Evolutionary conservation across 2,113 vertebrate species (phyloP), one percentile per base, ranked within the genome.

Genomic region (Bettongia penicillata): DNA sequence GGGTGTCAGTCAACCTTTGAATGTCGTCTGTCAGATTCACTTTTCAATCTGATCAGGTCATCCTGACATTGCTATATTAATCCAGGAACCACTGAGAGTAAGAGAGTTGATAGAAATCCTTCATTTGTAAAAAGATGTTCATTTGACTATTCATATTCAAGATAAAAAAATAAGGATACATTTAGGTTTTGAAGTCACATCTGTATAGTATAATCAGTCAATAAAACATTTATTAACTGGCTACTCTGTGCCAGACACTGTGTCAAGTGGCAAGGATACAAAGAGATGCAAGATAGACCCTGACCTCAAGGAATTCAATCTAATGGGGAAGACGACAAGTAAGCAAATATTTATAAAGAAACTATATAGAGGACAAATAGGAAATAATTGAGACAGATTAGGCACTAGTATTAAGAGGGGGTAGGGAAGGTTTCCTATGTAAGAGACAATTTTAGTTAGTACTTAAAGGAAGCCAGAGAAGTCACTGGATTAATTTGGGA

Each of bases 1-100:
- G 93, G 90, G 50, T 92, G 89, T 1, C 31, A 77, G 11, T 94
- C 90, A 92, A 53, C 24, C 48, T 91, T n/a, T 90, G 90, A 90
- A 14, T 89, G 91, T 25, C 50, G 94, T 12, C 19, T 53, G 24
- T 12, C 24, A 6, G 0, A 10, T 9, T 96, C n/a, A 90, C 1
- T 49, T 5, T 37, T 43, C 19, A 49, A 0, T 10, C 12, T 53
- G 12, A 31, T 11, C 24, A 48, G 11, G 37, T 49, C 24, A 31
- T 53, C 22, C 53, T 77, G 10, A 11, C 26, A 24, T 11, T 19
- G 28, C 7, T 90, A 51, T 94, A 24, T 89, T 49, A 94, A 53
- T 50, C 7, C 28, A 55, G 53, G 4, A 53, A 89, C n/a, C 53
- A 2, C 24, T 95, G 25, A 93, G 55, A 77, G 19, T 50, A 8